phyloP scores from a whole-genome alignment of 2,888 invertebrate genomes.

The Allolobophora icterica region DNA sequence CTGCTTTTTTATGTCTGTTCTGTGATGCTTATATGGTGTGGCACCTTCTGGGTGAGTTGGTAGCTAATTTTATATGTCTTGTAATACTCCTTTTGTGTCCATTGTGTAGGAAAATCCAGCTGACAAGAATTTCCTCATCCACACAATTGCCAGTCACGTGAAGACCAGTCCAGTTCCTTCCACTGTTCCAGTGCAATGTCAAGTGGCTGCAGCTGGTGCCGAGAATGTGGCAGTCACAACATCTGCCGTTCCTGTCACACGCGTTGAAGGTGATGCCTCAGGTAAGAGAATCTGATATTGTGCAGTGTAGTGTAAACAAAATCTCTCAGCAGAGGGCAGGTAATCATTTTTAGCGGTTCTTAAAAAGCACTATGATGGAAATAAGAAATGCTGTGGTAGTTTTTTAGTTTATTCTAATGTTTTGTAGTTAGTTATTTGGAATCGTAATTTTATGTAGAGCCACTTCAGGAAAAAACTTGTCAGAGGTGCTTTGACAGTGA shows the following conservation, averaged over 20 bases:
- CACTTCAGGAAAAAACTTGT: too few relatives aligned
- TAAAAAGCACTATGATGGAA: background rate
- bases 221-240: conserved; percentile 21
- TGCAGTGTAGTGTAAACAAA: too few relatives aligned
- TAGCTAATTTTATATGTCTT: background rate
- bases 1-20: background rate
- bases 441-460: too few relatives aligned
- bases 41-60: background rate
- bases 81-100: background rate
- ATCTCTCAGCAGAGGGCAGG: too few relatives aligned
- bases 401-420: too few relatives aligned
- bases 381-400: too few relatives aligned
- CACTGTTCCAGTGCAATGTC: background rate
- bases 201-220: conserved; percentile 22
- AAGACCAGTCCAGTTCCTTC: conserved; percentile 42
- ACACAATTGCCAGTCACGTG: conserved; percentile 38
- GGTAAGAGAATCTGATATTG: background rate
- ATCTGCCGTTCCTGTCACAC: background rate
- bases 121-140: conserved; percentile 45
- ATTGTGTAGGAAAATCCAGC: conserved; percentile 43
- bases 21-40: background rate
- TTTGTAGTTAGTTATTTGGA: too few relatives aligned
- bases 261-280: background rate
- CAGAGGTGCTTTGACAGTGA: background rate
- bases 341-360: background rate